Base-by-base conservation (phyloP, 2,113 vertebrate genomes). In the Myiopsitta monachus region DNA sequence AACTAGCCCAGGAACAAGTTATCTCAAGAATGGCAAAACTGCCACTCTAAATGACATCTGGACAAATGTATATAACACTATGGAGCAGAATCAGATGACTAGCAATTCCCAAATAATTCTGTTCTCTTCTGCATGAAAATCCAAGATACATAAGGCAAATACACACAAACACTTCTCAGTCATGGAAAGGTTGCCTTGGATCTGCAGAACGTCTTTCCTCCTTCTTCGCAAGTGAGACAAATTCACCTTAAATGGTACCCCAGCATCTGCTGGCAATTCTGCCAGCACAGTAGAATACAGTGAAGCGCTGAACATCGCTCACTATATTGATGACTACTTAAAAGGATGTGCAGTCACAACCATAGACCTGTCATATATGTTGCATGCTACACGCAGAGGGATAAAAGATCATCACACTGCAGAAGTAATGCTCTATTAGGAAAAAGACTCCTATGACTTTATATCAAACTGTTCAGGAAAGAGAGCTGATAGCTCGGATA, bases 1-100 rank as follows among this genome's bases (percentile, higher is more conserved):
- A 88, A 78, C 69, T 61, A 64, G 9, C 43, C 41, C 66, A 61
- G 88, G 47, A 94, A 93, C 64, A 59, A 87, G 11, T 51, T 78
- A 83, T 15, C 17, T 89, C 30, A 68, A 67, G 38, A 84, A 70
- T 5, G 1, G 28, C 72, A 94, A 69, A 79, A n/a, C 14, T 72
- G 66, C 38, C 62, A 62, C n/a, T 59, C 61, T 69, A 63, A 81
- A 66, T n/a, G 70, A 73, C 31, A 43, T 49, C 49, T 46, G 17
- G 75, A 83, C 54, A 83, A 85, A 88, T 1, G 1, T 18, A 68
- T 62, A 38, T 31, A 74, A 74, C 5, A 26, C 49, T 57, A 12
- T 14, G 27, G 23, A 81, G 33, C 8, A 27, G 51, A 78, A 44
- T 19, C 6, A 5, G 31, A 62, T 54, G 83, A 30, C 68, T 67